phyloP scores from a whole-genome alignment of 64 coral and sea anemone species.

The Actinia equina region DNA sequence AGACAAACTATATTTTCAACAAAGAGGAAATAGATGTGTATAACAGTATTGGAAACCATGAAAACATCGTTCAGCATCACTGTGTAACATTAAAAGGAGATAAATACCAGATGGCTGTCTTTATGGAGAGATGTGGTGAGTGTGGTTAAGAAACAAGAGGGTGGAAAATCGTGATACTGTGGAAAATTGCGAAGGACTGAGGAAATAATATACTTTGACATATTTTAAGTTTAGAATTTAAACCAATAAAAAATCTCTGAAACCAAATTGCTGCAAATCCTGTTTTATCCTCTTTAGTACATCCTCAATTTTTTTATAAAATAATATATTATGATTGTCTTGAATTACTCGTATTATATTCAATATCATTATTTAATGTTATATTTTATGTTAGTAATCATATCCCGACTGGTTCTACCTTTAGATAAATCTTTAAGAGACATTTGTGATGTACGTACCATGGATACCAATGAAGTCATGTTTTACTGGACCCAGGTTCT shows the following conservation, averaged over 20 bases:
- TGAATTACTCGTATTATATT: too few species aligned
- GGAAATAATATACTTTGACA: too few species aligned
- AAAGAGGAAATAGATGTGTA: conserved; percentile 9
- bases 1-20: neutral
- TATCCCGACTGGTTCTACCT: neutral
- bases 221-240: too few species aligned
- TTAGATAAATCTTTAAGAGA: neutral
- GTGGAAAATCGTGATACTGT: too few species aligned
- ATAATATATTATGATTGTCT: too few species aligned
- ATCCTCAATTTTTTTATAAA: too few species aligned
- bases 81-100: neutral
- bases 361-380: neutral
- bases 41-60: neutral
- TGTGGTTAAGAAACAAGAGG: neutral
- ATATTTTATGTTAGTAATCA: neutral
- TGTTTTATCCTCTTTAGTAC: too few species aligned
- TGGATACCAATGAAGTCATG: conserved; percentile 12
- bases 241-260: too few species aligned
- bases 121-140: conserved; percentile 19
- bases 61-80: neutral
- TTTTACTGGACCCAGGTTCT: conserved; percentile 16
- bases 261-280: too few species aligned
- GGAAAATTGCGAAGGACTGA: too few species aligned
- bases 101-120: neutral
- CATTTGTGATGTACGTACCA: neutral